Evolutionary conservation across 64 coral and sea anemone species (phyloP).

Genomic region (Orbicella faveolata): DNA sequence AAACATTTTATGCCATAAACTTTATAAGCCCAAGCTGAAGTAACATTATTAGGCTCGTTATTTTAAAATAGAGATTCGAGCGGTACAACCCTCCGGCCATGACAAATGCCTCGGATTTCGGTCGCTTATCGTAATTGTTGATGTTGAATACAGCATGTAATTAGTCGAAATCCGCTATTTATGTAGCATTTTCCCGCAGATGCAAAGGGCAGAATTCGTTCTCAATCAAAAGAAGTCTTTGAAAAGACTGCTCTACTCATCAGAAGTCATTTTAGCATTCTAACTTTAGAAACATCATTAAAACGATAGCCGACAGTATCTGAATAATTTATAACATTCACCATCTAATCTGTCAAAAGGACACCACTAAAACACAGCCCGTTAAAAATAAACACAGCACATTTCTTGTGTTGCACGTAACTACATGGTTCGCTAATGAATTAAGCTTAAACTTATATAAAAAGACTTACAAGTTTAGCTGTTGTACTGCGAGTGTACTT

Average conservation of each 20-base stretch:
- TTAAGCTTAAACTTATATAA: neutral
- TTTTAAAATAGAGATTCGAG: neutral
- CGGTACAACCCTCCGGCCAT: neutral
- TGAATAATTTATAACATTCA: conserved; percentile 24
- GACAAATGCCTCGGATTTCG: neutral
- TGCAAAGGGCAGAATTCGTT: neutral
- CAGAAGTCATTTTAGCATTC: neutral
- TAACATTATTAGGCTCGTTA: neutral
- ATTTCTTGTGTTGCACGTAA: no score
- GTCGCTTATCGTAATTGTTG: neutral
- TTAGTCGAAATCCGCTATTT: conserved; percentile 6
- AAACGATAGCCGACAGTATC: neutral
- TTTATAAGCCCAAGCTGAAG: neutral
- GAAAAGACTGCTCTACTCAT: neutral
- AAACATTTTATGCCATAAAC: neutral
- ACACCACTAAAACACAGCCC: neutral
- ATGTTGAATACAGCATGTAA: conserved; percentile 17
- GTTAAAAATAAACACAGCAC: neutral
- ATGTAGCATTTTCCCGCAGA: neutral
- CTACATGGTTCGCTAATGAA: neutral
- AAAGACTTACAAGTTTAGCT: neutral
- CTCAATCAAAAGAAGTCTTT: neutral
- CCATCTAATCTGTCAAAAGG: neutral
- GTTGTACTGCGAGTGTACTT: neutral
- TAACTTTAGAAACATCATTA: neutral